Evolutionary conservation across 2,113 vertebrate genomes (phyloP), one percentile per base, ranked within the genome.

Genomic region (Leptobrachium leishanense): DNA sequence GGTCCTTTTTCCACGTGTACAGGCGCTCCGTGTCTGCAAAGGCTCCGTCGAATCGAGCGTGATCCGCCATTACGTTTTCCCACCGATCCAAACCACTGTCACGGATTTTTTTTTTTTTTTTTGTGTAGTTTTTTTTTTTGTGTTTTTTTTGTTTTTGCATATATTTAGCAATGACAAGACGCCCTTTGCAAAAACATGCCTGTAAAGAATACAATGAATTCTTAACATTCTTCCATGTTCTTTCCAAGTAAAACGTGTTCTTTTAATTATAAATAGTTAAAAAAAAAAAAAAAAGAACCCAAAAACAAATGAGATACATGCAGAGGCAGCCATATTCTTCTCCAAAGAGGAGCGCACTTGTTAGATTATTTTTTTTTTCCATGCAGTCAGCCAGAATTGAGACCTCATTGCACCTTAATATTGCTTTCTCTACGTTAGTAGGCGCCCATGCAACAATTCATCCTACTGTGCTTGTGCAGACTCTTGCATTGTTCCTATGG

Each of bases 161-260:
- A 93, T 94, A 94, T 90, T 95, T 95, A 95, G 94, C 93, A 94
- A 95, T 93, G 94, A 95, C 93, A 94, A 92, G 93, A 89, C 94
- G 94, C 92, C 94, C 94, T 95, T 95, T 96, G 93, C 93, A 96
- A 93, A 95, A 91, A 96, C 95, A 94, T 95, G 94, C 90, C 93
- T 94, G 94, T 94, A 95, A 94, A 95, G 93, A 94, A 96, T 94
- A 96, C 92, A 96, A 93, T 93, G 92, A 92, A 93, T 92, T 91
- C 92, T 94, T 94, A 92, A 94, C 90, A 92, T 89, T 95, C 92
- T 92, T 91, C 91, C 90, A 90, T 88, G 69, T 0, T 86, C 86
- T 88, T 91, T 87, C 46, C 89, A 90, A 90, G 85, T 90, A 89
- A 92, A 91, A 82, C 89, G 90, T 0, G 87, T 87, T 88, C 87